Evolutionary conservation across 2,113 vertebrate species (phyloP), one percentile per base, ranked within the genome.

Genomic region (Coreoperca whiteheadi): DNA sequence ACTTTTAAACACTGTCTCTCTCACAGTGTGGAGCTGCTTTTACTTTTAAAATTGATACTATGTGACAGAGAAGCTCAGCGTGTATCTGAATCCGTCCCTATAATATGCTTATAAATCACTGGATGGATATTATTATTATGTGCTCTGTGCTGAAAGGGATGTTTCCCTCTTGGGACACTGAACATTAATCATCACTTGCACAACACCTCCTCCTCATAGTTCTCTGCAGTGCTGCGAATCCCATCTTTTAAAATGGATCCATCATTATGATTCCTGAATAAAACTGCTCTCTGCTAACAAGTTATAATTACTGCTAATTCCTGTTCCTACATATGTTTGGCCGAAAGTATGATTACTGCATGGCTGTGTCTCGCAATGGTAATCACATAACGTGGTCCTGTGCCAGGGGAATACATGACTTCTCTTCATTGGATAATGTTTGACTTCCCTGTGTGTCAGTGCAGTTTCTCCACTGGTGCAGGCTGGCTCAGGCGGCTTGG

Each of bases 401-500:
- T 41, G 48, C 1, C 6, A 14, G 46, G 14, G 14, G 37, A 48
- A 65, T 74, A 20, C 12, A 43, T 60, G 28, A 51, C n/a, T 54
- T 60, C 4, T 46, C 4, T 60, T 14, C 32, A 15, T 4, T 39
- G 54, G 14, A 50, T 25, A 61, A 53, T 67, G 67, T 57, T 79
- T 66, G 61, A 32, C 41, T 28, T 28, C 39, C 46, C 30, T 65
- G 51, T 61, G 15, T 65, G 46, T 69, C 74, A 78, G 50, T 80
- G 30, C 7, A 69, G 41, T 71, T 43, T n/a, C n/a, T 56, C 56
- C 46, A 41, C 18, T 34, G n/a, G 54, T 65, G 76, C 66, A 61
- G 9, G n/a, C 4, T 70, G 77, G 50, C 87, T 76, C 32, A 88
- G 74, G 74, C 54, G 66, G 76, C 66, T 51, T 41, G 48, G 48